Conservation (phyloP, 1,140 invertebrate genomes). For the Spodoptera frugiperda region DNA sequence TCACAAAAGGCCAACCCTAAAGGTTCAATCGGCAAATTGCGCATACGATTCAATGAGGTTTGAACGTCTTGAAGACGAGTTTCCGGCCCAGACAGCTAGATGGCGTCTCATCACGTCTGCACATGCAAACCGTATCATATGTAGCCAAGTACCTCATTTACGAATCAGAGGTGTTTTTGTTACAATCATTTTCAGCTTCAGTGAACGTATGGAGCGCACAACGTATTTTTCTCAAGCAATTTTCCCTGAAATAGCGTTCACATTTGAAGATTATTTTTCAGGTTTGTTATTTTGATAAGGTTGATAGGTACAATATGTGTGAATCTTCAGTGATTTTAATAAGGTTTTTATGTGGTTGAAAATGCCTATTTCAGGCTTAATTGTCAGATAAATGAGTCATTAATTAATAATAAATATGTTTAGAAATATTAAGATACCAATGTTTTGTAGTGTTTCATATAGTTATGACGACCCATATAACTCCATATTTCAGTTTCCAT, state of each 20-base stretch:
- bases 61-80: constrained; percentile 46
- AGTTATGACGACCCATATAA: too few relatives aligned
- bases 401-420: not conserved
- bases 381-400: not conserved
- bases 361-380: not conserved
- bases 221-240: constrained; percentile 32
- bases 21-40: constrained; percentile 59
- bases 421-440: too few relatives aligned
- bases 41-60: constrained; percentile 62
- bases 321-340: not conserved
- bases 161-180: constrained; percentile 38
- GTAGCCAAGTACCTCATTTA: constrained; percentile 26
- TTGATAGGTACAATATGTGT: not conserved
- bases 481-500: too few relatives aligned
- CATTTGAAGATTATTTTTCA: constrained; percentile 15
- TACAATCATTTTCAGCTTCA: constrained; percentile 37
- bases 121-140: constrained; percentile 44
- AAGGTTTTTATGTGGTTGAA: not conserved
- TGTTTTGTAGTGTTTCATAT: too few relatives aligned
- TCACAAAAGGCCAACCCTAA: constrained; percentile 51
- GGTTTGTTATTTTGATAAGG: constrained; percentile 4
- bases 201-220: constrained; percentile 20
- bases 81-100: constrained; percentile 57
- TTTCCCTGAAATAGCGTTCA: not conserved
- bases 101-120: constrained; percentile 40